Evolutionary conservation across 2,113 vertebrate species (phyloP).

Genomic region (Gobiocypris rarus): DNA sequence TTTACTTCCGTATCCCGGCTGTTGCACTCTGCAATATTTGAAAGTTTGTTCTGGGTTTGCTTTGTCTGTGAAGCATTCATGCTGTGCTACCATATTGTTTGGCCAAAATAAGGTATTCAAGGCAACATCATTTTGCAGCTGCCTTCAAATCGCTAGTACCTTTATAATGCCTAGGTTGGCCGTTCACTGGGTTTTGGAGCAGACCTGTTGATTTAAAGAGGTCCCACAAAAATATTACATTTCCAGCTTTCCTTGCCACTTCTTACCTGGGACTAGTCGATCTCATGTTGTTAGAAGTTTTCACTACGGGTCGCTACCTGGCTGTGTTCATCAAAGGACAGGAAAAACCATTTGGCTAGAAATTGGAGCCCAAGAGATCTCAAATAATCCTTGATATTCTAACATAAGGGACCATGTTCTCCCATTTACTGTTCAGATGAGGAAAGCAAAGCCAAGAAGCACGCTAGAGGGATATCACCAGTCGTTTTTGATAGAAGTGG

Average conservation of each 20-base stretch:
- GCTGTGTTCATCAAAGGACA: conserved; percentile 43
- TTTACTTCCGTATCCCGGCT: not conserved
- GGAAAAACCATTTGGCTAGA: conserved; percentile 34
- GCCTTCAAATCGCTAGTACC: not conserved
- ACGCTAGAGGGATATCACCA: conserved; percentile 87
- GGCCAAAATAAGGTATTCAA: no score
- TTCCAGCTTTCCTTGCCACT: not conserved
- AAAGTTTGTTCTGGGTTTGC: no score
- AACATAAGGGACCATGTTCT: conserved; percentile 60
- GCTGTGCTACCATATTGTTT: no score
- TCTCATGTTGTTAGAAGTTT: conserved; percentile 33
- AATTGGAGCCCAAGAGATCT: conserved; percentile 26
- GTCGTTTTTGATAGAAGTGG: conserved; percentile 92
- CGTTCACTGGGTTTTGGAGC: not conserved
- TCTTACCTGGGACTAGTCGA: not conserved
- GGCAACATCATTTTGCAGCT: not conserved
- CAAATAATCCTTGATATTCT: conserved; percentile 54
- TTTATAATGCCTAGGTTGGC: not conserved
- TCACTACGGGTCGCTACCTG: conserved; percentile 48
- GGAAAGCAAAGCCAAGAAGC: conserved; percentile 85
- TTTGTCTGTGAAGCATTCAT: no score
- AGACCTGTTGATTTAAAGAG: not conserved
- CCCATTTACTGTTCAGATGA: conserved; percentile 76
- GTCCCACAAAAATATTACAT: not conserved
- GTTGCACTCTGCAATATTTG: not conserved